phyloP scores from a whole-genome alignment of 2,113 vertebrate genomes.

The Hoplias malabaricus region DNA sequence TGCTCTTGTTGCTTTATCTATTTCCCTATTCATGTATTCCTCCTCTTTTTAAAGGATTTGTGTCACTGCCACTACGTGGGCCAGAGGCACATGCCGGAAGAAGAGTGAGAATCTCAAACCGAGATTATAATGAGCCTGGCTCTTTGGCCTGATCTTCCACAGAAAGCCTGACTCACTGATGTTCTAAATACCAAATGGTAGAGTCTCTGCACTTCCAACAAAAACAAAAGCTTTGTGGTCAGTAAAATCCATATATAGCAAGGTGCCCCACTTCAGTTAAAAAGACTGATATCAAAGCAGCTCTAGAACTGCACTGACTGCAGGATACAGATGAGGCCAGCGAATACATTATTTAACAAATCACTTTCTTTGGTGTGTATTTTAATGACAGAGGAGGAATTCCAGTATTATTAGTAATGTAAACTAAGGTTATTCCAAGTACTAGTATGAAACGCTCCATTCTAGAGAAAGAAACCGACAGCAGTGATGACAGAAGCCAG shows the following conservation, averaged over 20 bases:
- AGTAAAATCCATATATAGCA: background rate
- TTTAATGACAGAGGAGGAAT: too few relatives aligned
- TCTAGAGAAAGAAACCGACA: too few relatives aligned
- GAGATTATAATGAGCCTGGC: slow-evolving; percentile 39
- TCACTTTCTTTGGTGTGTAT: too few relatives aligned
- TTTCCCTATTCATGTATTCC: slow-evolving; percentile 51
- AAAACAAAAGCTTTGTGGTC: background rate
- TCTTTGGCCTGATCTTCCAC: slow-evolving; percentile 39
- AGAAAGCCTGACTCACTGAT: slow-evolving; percentile 37
- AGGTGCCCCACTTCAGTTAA: background rate
- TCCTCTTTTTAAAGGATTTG: slow-evolving; percentile 46
- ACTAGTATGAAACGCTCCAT: too few relatives aligned
- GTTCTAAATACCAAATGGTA: slow-evolving; percentile 22
- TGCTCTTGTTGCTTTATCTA: slow-evolving; percentile 45
- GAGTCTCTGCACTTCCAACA: slow-evolving; percentile 9
- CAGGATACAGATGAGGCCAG: too few relatives aligned
- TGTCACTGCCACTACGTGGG: slow-evolving; percentile 44
- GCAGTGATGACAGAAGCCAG: too few relatives aligned
- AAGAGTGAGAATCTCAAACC: slow-evolving; percentile 27
- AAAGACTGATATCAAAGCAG: background rate
- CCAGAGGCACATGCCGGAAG: slow-evolving; percentile 31
- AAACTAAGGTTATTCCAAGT: too few relatives aligned
- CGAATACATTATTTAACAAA: too few relatives aligned
- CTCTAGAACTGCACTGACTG: background rate
- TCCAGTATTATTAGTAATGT: too few relatives aligned